Base-by-base conservation (phyloP, 2,888 invertebrate genomes). In the Andrena camellia region DNA sequence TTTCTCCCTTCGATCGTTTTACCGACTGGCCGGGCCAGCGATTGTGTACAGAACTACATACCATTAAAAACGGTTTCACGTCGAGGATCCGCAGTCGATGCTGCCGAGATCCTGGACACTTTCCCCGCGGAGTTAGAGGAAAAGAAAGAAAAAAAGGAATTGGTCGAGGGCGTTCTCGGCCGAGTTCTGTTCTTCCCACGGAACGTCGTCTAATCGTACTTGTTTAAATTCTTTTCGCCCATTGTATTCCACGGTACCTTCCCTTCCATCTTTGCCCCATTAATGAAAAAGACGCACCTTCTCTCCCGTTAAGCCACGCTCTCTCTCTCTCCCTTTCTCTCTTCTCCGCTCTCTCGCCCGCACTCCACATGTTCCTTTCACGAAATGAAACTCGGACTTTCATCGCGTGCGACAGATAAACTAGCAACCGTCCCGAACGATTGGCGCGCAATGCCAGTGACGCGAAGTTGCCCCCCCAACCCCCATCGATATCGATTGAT, bases 121-220 rank as follows among this genome's bases (percentile, higher is more conserved):
- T 60, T 23, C n/a, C 50, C 50, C 48, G 33, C 23, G 20, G n/a
- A 20, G 35, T 2, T 59, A 63, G 35, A 70, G 26, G 33, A 68
- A 69, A 23, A 57, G 50, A 10, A 59, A 57, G 74, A 31, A 73
- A 17, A 66, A 59, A 60, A 74, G 54, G 52, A 69, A 72, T 77
- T 54, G 60, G 72, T 83, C 78, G 82, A 76, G 70, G 81, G 85
- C 86, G 85, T 81, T 85, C 85, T 50, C 87, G 78, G 89, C 68
- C 71, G 83, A 75, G 68, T 52, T 82, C 70, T 71, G 23, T 20
- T 69, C 31, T 31, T 67, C 59, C 17, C 69, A 66, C 84, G 84
- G 81, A 81, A 86, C 82, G 73, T 84, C 75, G 69, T 84, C 87
- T 89, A 87, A 89, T 84, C 87, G 76, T 86, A 84, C 72, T 57